Base-by-base conservation (phyloP, 2,113 vertebrate species). In the Benthochromis sp. region DNA sequence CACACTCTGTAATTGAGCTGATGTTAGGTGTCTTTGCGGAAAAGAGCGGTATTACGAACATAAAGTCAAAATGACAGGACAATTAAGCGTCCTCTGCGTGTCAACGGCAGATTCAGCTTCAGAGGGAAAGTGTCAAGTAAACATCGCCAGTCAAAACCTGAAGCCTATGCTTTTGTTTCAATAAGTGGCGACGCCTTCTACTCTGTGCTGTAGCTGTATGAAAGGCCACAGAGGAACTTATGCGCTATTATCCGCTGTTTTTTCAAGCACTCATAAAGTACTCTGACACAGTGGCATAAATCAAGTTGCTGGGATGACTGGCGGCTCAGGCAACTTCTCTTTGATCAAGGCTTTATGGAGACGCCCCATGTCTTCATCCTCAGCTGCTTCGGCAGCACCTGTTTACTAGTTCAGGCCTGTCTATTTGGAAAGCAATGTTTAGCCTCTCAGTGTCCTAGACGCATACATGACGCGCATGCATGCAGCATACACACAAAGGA, bases 341-440 rank as follows among this genome's bases (percentile, higher is more conserved):
- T 98, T 98, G 97, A 98, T 98, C 97, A 95, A 69, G 89, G 76
- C 92, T 92, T 94, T 76, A 85, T 96, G 97, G 96, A 96, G 92
- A 96, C 97, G 94, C 94, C 90, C 92, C 92, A 95, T 95, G 95
- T 95, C 95, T 95, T 94, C 95, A 94, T 95, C 95, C 89, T 95
- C 91, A 93, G 93, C 94, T 95, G 94, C 94, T 96, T 94, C 88
- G 91, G 92, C 96, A 96, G 96, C 97, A 97, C 97, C 98, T 97
- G 97, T 97, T 97, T 97, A 96, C 96, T 88, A 96, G 97, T 97
- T 94, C 94, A 92, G 97, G 95, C 97, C 96, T 96, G 96, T 94
- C 96, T 94, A 95, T 94, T 95, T 81, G 80, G 81, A 93, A 91
- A 88, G 86, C 88, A 61, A 38, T 24, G 80, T 88, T 91, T 85